Evolutionary conservation across 1,140 invertebrate genomes (phyloP).

Genomic region (Anoplophora glabripennis): DNA sequence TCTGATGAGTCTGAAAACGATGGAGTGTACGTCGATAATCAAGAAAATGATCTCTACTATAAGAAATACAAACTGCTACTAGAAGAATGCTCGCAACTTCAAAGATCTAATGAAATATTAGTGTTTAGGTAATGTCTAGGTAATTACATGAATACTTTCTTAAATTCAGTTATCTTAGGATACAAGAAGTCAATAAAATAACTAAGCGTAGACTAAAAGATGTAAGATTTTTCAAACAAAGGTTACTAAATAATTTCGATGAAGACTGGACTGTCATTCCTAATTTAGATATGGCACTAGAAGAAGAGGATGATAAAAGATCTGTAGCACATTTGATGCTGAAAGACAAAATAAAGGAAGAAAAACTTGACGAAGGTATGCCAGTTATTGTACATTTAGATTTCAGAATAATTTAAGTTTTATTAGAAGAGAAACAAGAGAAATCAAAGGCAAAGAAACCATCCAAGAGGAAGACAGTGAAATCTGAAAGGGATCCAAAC

Average conservation of each 20-base stretch:
- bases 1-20: constrained; percentile 49
- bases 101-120: constrained; percentile 64
- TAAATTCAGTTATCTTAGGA: constrained; percentile 42
- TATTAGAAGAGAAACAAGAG: constrained; percentile 32
- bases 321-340: constrained; percentile 37
- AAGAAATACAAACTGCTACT: constrained; percentile 62
- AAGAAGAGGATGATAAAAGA: constrained; percentile 32
- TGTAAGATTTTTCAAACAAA: constrained; percentile 54
- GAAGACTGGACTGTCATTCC: constrained; percentile 47
- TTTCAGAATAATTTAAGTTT: neutral
- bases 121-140: constrained; percentile 55
- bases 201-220: constrained; percentile 56
- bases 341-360: constrained; percentile 46
- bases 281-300: constrained; percentile 32
- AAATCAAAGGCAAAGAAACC: constrained; percentile 46
- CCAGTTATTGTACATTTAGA: constrained; percentile 6
- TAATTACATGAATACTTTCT: neutral
- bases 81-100: constrained; percentile 62
- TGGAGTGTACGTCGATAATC: constrained; percentile 41
- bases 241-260: constrained; percentile 44
- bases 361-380: constrained; percentile 48
- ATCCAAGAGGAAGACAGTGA: constrained; percentile 53
- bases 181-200: constrained; percentile 60
- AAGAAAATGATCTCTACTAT: constrained; percentile 59
- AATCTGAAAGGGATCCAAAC: constrained; percentile 67